Evolutionary conservation across 2,888 invertebrate species (phyloP).

Genomic region (Heliconius sara): DNA sequence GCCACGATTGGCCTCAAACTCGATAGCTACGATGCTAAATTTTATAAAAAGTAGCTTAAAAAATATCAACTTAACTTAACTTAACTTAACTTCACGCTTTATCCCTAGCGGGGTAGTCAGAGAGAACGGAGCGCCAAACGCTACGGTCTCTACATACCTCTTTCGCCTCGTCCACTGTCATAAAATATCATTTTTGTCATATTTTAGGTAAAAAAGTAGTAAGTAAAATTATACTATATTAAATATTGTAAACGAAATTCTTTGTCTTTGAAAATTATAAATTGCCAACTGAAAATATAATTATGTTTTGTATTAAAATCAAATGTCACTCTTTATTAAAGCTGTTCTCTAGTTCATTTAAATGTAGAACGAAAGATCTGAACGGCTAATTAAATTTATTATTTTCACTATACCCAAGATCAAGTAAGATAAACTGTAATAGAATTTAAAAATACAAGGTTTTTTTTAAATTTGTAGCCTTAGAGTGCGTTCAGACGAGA

Average conservation of each 20-base stretch:
- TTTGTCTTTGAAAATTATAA: neutral
- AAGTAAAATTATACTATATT: neutral
- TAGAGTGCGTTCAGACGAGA: neutral
- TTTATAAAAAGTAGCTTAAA: neutral
- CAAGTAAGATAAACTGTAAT: slow-evolving; percentile 29
- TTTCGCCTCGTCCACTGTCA: too few species aligned
- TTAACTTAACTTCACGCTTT: too few species aligned
- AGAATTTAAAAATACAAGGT: slow-evolving; percentile 22
- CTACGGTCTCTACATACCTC: too few species aligned
- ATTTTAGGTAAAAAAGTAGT: neutral
- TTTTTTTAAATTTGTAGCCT: slow-evolving; percentile 39
- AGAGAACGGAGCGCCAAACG: too few species aligned
- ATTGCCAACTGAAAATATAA: neutral
- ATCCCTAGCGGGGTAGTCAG: too few species aligned
- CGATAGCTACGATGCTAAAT: too few species aligned
- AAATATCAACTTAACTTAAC: too few species aligned
- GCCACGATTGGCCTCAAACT: too few species aligned
- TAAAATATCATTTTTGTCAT: neutral
- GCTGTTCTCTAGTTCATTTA: slow-evolving; percentile 9
- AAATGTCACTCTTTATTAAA: slow-evolving; percentile 5
- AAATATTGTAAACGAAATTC: neutral
- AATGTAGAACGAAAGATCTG: slow-evolving; percentile 3
- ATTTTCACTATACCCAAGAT: slow-evolving; percentile 15
- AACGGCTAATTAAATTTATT: slow-evolving; percentile 29
- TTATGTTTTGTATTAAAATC: slow-evolving; percentile 11